A percentile compares a stretch with the other conserved stretches of the same genome.
Evolutionary conservation across 1,140 invertebrate species (phyloP).

Genomic region (Proales similis): DNA sequence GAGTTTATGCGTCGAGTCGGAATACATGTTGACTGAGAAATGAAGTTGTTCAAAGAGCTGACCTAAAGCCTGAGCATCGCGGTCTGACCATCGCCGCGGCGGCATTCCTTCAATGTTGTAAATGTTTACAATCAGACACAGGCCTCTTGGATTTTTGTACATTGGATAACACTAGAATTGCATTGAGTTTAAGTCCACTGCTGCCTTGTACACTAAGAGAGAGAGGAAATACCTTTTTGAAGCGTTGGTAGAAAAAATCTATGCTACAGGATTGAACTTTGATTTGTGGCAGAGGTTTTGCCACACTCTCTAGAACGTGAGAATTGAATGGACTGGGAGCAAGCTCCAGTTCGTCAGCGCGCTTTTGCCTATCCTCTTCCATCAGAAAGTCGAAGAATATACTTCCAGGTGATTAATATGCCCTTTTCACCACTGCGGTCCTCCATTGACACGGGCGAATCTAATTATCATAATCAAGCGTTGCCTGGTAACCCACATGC

Average conservation of each 20-base stretch:
- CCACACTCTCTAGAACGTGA: too few species aligned
- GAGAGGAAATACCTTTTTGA: constrained; percentile 25
- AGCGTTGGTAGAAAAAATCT: constrained; percentile 35
- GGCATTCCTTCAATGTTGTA: constrained; percentile 32
- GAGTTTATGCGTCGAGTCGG: constrained; percentile 24
- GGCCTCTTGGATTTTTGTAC: constrained; percentile 33
- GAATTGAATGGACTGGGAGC: too few species aligned
- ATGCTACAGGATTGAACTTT: constrained; percentile 27
- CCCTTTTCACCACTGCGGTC: too few species aligned
- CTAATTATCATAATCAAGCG: too few species aligned
- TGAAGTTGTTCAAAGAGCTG: constrained; percentile 19
- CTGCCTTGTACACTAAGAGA: not conserved
- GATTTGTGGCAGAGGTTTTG: too few species aligned
- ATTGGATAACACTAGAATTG: constrained; percentile 15
- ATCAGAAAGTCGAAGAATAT: too few species aligned
- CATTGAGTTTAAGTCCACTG: not conserved
- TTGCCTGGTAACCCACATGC: too few species aligned
- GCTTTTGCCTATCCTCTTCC: too few species aligned
- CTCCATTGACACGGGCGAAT: too few species aligned
- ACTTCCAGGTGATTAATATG: too few species aligned
- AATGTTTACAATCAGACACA: constrained; percentile 37
- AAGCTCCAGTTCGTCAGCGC: too few species aligned
- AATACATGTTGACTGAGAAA: constrained; percentile 22
- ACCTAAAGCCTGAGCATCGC: constrained; percentile 5
- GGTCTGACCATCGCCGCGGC: constrained; percentile 27